Evolutionary conservation across 2,888 invertebrate species (phyloP), one percentile per base, ranked within the genome.

Genomic region (Lepidocyrtinus sp.): DNA sequence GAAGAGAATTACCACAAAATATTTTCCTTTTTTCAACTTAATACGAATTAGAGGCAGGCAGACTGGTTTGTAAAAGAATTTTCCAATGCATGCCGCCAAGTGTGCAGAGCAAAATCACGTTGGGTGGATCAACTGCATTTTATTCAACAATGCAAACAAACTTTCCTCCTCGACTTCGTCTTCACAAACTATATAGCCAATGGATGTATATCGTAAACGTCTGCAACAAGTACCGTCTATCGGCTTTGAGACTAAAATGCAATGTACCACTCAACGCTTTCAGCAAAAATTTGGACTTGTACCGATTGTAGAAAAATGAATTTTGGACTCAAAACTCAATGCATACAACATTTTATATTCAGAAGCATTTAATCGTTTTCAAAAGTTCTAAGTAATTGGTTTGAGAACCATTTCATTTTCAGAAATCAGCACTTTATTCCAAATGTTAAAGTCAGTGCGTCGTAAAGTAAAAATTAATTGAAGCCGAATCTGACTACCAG

Each of bases 31-130:
- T 62, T 36, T 36, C n/a, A n/a, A n/a, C n/a, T n/a, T n/a, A n/a
- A n/a, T n/a, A n/a, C n/a, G n/a, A n/a, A n/a, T n/a, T n/a, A n/a
- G n/a, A n/a, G n/a, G n/a, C n/a, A n/a, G n/a, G n/a, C n/a, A n/a
- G n/a, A n/a, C n/a, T n/a, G 3, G 24, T 24, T 46, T 45, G 36
- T 64, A 55, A 75, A 24, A 65, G 17, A 64, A 63, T 22, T 25
- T 59, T 74, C 79, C 75, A 75, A 81, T 81, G 79, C 79, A 79
- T 79, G 79, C 79, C 64, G 74, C 79, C 79, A 79, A 79, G 79
- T 82, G n/a, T n/a, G 82, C 78, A 46, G 64, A 75, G 82, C 78
- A 65, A 70, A 46, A 36, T 67, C 61, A 12, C 26, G 22, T n/a
- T 26, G 74, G 22, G 59, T 74, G 74, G 67, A 55, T 24, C n/a